Base-by-base conservation (phyloP, 35 echinoderm and acorn worm species). In the Strongylocentrotus purpuratus region DNA sequence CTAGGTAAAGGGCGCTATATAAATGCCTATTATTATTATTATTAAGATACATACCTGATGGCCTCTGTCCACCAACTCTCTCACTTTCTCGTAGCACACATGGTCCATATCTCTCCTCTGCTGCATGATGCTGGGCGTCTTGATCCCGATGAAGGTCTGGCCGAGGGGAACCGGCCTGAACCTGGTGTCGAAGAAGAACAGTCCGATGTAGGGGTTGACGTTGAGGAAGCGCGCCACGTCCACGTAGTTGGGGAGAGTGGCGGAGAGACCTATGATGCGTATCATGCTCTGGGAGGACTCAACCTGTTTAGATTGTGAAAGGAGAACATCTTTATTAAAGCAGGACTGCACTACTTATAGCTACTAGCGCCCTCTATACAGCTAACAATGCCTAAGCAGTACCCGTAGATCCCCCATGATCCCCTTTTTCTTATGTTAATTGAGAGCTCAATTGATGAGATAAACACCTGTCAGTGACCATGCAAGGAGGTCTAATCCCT, bases 251-350 rank as follows among this genome's bases (percentile, higher is more conserved):
- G 98, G 98, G 18, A 99, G 96, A 2, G 98, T 99, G 9, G 98
- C 98, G 4, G 98, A 99, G 3, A 99, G 95, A 31, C 98, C 98
- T 5, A 99, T 89, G 48, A 99, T 99, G 2, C 98, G 95, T 71
- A 99, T 99, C 98, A 99, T 99, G 88, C 95, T 99, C 85, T 99
- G 98, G 15, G 98, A 96, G 2, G 98, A 99, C 78, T 99, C 98
- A 2, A 99, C 98, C 98, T 99, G 46, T 48, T n/a, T 22, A 9
- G 65, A 78, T 7, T 4, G 22, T 28, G 65, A n/a, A 78, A n/a
- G 65, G 85, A 92, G 32, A 46, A 46, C 20, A 28, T 41, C 35
- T 41, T 41, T 41, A 41, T 41, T 41, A 41, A 41, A 41, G 35
- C 35, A 0, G 1, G 1, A 41, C 35, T 41, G 35, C 35, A 41